Evolutionary conservation across 2,797 vertebrate genomes (phyloP).

Genomic region (Acanthornis magna): DNA sequence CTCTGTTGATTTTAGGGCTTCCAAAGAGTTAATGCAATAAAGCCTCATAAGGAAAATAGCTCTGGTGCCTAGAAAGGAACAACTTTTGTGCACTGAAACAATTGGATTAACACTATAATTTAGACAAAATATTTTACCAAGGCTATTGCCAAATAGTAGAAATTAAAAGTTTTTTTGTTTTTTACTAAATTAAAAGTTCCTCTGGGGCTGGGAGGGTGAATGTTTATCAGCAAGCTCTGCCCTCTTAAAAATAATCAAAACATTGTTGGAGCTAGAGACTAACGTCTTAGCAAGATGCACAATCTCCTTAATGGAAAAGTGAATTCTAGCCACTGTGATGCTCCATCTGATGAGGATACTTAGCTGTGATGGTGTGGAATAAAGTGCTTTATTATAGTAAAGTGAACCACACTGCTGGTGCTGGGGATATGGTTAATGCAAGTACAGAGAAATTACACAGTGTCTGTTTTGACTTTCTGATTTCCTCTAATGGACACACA

Average conservation of each 20-base stretch:
- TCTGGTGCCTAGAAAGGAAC: not conserved
- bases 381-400: constrained; percentile 32
- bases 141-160: not conserved
- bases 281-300: not conserved
- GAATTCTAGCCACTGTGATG: not conserved
- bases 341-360: constrained; percentile 17
- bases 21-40: not conserved
- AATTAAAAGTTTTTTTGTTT: not conserved
- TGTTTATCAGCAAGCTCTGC: not conserved
- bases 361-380: not conserved
- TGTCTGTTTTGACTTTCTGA: constrained; percentile 23
- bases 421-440: not conserved
- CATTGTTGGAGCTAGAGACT: not conserved
- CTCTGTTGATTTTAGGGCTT: not conserved
- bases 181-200: not conserved
- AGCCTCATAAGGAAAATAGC: not conserved
- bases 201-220: not conserved
- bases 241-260: not conserved
- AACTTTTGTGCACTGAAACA: not conserved
- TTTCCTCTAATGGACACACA: constrained; percentile 19
- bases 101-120: not conserved
- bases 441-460: not conserved
- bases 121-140: not conserved
- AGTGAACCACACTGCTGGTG: not conserved
- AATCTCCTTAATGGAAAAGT: constrained; percentile 21